These are phyloP conservation scores for Yasuhikotakia modesta DNA, from an alignment of 2,797 vertebrate genomes.

Conservation along the genomic window DNA sequence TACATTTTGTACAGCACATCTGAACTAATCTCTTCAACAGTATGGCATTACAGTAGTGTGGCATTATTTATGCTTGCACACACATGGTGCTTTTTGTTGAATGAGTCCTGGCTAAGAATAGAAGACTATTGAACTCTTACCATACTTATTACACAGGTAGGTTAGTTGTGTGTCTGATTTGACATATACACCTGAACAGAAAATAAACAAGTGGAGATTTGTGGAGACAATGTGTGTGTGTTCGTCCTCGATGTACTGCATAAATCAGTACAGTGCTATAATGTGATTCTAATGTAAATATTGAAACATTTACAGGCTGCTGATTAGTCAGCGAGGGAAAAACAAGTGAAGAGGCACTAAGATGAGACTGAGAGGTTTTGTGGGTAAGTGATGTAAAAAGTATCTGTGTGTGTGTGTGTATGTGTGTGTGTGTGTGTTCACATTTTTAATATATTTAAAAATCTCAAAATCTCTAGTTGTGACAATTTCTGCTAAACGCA, in stretches of 20 bases:
- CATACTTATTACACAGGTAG: neutral
- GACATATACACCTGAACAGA: neutral
- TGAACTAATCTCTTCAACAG: conserved; percentile 17
- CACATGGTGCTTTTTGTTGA: neutral
- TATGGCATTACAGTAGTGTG: neutral
- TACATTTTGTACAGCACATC: conserved; percentile 7
- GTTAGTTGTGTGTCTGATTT: neutral
- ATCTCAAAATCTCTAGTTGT: too few species aligned
- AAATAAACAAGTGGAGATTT: neutral
- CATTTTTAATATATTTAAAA: too few species aligned
- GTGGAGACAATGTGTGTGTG: neutral
- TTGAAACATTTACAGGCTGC: conserved; percentile 18
- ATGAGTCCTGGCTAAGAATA: neutral
- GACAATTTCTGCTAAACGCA: too few species aligned
- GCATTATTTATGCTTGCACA: conserved; percentile 6
- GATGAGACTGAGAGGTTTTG: neutral
- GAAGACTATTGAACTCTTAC: neutral
- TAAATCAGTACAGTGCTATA: neutral
- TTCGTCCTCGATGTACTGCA: neutral
- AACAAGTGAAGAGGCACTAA: neutral
- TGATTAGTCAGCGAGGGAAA: neutral
- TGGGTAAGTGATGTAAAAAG: conserved; percentile 5
- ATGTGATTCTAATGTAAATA: neutral
- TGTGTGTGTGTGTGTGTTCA: too few species aligned
- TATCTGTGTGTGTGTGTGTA: neutral